Base-by-base conservation (phyloP, 1,140 invertebrate genomes). In the Eriosoma lanigerum region DNA sequence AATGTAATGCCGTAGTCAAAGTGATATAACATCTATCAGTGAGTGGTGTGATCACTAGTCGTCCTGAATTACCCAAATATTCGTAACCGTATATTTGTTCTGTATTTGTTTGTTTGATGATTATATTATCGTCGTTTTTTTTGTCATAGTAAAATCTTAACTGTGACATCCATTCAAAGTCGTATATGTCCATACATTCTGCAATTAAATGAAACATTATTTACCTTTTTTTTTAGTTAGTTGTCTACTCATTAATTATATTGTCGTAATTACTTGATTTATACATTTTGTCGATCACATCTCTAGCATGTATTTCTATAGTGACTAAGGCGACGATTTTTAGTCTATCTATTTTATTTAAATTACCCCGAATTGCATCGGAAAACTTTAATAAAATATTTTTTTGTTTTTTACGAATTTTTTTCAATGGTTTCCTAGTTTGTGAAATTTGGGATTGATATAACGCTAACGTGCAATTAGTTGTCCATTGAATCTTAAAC, bases 21-120 rank as follows among this genome's bases (percentile, higher is more conserved):
- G 94, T 95, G 83, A 93, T 92, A 86, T 95, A 91, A 85, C 93
- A 95, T 81, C 94, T 89, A 85, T 96, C 94, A 0, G 94, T 96
- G 62, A 96, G 85, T 0, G 94, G 93, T 0, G 94, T 96, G 17
- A 94, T 92, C 4, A 95, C 93, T 24, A 97, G 86, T 81, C 95
- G 89, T 3, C 89, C 88, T 19, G 90, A 90, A 84, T 96, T 96
- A n/a, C 95, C 94, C 46, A 97, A 88, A 86, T 97, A 98, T 85
- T 98, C 96, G 86, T 95, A 97, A 38, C 93, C 94, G 85, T 95
- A 98, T 0, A 50, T 15, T 17, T 93, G 91, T 66, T 91, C 91
- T 2, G 95, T 93, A 87, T 97, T 97, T 54, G 94, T 95, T 83
- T 97, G 93, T 84, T 92, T 89, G 0, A 97, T 94, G 73, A 90